These are phyloP conservation scores for Tetragnatha versicolor DNA, from an alignment of 1,140 invertebrate species.

Conservation along the genomic window DNA sequence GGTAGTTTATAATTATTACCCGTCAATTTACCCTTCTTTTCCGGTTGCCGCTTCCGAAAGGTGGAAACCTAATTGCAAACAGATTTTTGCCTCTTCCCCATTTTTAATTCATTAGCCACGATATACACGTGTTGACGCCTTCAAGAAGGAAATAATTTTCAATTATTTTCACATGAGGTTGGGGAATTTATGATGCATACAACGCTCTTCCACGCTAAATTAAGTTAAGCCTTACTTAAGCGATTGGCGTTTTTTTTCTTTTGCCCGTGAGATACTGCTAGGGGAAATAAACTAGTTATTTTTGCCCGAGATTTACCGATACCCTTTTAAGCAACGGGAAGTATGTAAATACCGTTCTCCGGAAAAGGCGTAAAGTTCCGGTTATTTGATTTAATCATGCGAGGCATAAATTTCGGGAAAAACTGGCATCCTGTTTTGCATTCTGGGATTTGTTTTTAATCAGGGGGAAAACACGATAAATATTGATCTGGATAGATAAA, in stretches of 20 bases:
- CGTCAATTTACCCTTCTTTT: no score
- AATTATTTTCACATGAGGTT: slow-evolving; percentile 13
- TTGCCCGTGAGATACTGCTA: neutral
- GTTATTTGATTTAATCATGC: no score
- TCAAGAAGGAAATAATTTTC: slow-evolving; percentile 10
- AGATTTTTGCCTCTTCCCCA: neutral
- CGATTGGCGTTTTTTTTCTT: slow-evolving; percentile 10
- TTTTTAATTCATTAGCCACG: slow-evolving; percentile 12
- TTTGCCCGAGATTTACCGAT: no score
- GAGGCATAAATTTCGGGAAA: no score
- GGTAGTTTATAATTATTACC: no score
- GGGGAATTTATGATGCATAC: slow-evolving; percentile 25
- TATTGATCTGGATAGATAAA: no score
- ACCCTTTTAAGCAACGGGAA: neutral
- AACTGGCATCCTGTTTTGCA: no score
- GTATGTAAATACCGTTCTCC: no score
- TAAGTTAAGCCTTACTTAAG: neutral
- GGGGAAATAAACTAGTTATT: slow-evolving; percentile 3
- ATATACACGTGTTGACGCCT: neutral
- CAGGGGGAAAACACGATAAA: no score
- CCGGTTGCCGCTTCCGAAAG: neutral
- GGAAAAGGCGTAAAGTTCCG: no score
- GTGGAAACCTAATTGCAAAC: slow-evolving; percentile 2
- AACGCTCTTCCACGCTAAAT: neutral
- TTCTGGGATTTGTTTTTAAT: no score